These are phyloP conservation scores for Atta colombica DNA, from an alignment of 1,140 invertebrate species.

Conservation along the genomic window DNA sequence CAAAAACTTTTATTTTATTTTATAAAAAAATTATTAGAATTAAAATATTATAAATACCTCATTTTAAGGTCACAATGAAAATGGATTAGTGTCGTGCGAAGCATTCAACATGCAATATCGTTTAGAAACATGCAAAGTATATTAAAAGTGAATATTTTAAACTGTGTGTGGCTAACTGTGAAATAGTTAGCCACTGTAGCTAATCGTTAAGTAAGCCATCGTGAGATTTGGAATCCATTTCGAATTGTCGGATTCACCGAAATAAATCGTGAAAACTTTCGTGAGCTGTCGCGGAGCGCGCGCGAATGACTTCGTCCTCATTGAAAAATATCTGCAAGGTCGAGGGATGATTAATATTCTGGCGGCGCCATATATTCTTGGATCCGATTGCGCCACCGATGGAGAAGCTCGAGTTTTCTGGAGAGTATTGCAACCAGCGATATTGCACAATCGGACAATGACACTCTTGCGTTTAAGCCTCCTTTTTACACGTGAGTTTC, in stretches of 20 bases:
- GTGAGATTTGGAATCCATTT: not conserved
- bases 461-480: conserved; percentile 65
- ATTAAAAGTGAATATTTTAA: conserved; percentile 38
- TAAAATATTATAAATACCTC: conserved; percentile 17
- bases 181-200: not conserved
- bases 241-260: not conserved
- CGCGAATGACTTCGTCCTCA: conserved; percentile 21
- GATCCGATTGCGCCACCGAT: conserved; percentile 60
- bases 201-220: conserved; percentile 26
- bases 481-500: conserved; percentile 66
- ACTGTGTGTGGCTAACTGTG: not conserved
- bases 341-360: conserved; percentile 26
- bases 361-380: conserved; percentile 12
- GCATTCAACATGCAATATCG: conserved; percentile 29
- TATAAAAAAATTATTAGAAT: conserved; percentile 2
- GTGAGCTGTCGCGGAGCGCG: not conserved
- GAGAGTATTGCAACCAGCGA: conserved; percentile 35
- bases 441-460: conserved; percentile 74
- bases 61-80: conserved; percentile 35
- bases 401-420: conserved; percentile 65
- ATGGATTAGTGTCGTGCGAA: conserved; percentile 21
- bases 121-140: conserved; percentile 12
- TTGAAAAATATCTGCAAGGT: conserved; percentile 49
- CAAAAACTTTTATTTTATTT: not conserved
- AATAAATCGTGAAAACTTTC: conserved; percentile 27